These are phyloP conservation scores for Lydus trimaculatus DNA, from an alignment of 2,888 invertebrate species.

Conservation along the genomic window DNA sequence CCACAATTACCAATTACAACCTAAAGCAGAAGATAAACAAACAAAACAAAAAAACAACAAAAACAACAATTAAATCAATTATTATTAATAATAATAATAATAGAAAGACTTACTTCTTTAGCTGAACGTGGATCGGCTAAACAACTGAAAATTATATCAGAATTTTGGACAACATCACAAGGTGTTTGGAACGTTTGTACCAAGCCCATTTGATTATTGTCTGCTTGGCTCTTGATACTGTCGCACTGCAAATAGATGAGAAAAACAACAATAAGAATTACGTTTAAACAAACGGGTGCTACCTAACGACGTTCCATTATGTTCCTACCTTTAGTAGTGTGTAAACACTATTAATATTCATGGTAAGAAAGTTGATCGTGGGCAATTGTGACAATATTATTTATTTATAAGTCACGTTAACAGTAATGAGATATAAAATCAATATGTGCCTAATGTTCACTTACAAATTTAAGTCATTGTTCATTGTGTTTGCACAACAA, in stretches of 20 bases:
- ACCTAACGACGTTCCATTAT: no score
- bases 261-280: not conserved
- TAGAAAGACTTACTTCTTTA: conserved; percentile 78
- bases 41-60: conserved; percentile 16
- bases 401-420: no score
- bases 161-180: conserved; percentile 88
- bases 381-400: no score
- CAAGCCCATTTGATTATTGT: conserved; percentile 65
- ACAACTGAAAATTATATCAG: conserved; percentile 95
- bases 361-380: no score
- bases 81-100: no score
- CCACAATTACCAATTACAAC: conserved; percentile 97
- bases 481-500: no score
- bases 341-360: no score
- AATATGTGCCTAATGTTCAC: no score
- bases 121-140: conserved; percentile 93
- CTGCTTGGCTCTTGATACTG: conserved; percentile 53
- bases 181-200: conserved; percentile 89
- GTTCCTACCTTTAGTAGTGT: no score
- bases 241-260: conserved; percentile 53
- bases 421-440: no score
- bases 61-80: not conserved
- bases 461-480: no score
- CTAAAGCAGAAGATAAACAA: conserved; percentile 70
- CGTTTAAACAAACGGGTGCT: no score